These are phyloP conservation scores for Brachyhypopomus gauderio DNA, from an alignment of 2,113 vertebrate species.

Conservation along the genomic window DNA sequence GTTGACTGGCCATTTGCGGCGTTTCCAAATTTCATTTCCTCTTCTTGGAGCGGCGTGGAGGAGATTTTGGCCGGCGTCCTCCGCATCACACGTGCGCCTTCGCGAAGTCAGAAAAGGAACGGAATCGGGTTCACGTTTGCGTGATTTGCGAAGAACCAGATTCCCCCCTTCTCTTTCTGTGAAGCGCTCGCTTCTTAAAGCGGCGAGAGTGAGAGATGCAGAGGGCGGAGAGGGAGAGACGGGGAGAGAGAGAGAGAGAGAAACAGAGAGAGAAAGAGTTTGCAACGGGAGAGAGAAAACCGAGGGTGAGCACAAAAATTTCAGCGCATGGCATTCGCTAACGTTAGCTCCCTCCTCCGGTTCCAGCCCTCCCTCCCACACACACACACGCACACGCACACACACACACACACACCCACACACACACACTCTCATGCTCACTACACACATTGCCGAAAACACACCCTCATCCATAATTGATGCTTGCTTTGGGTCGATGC, in stretches of 20 bases:
- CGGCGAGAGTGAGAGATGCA: neutral
- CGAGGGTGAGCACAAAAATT: constrained; percentile 1
- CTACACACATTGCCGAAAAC: constrained; percentile 55
- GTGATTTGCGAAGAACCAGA: no score
- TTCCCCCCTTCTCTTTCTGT: no score
- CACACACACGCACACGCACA: constrained; percentile 47
- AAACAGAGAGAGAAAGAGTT: constrained; percentile 25
- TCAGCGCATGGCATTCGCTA: constrained; percentile 73
- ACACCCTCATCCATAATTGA: constrained; percentile 72
- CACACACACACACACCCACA: constrained; percentile 53
- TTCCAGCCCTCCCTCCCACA: constrained; percentile 56
- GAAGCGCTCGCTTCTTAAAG: neutral
- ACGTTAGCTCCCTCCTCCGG: constrained; percentile 70
- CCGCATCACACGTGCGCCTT: no score
- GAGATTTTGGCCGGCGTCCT: no score
- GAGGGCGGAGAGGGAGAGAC: constrained; percentile 14
- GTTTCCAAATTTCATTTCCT: neutral
- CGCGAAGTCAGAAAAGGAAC: no score
- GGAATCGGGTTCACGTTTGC: no score
- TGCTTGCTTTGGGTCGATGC: constrained; percentile 82
- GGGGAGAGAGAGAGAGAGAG: constrained; percentile 25
- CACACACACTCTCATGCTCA: constrained; percentile 43
- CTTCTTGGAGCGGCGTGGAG: no score
- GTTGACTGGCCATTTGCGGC: neutral
- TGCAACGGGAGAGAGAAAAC: constrained; percentile 60